Base-by-base conservation (phyloP, 2,113 vertebrate species). In the Chaenocephalus aceratus region DNA sequence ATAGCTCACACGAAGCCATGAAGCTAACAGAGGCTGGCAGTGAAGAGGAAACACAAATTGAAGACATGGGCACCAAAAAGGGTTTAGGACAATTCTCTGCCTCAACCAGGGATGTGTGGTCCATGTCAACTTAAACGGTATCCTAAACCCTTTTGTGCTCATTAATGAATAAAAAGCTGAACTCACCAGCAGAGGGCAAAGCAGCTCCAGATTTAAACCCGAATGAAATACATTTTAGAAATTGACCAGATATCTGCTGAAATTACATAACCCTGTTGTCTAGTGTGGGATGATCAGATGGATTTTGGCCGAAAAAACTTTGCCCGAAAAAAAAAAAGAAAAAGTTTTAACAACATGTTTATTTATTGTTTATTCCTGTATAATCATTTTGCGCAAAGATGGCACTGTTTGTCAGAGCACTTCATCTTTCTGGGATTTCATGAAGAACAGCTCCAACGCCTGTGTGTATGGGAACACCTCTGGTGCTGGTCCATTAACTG, bases 1-100 rank as follows among this genome's bases (percentile, higher is more conserved):
- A 92, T 93, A 88, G 78, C 79, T 82, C 85, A 69, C 63, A 3
- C 48, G 45, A 83, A 86, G 66, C 83, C 75, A 75, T 62, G 78
- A 71, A 59, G 72, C 75, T 72, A 57, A 63, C 60, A 30, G 54
- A 58, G 68, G 72, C 44, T 71, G 52, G 64, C 54, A 77, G 68
- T 79, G 77, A 82, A 85, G 75, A 64, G 69, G 82, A 88, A 75
- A 86, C 59, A 26, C 30, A 86, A 44, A 85, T 78, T 41, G 67
- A 63, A 76, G 48, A 57, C 59, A 52, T 45, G n/a, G 49, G 16
- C 23, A 56, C 41, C 53, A 67, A 16, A 18, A 69, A 44, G 18
- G 12, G 1, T 52, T 58, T 16, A 4, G 18, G 36, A 36, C 41
- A 0, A 53, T 21, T 52, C 6, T 1, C 3, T 65, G 44, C 13